Base-by-base conservation (phyloP, 2,797 vertebrate species). In the Liasis olivaceus region DNA sequence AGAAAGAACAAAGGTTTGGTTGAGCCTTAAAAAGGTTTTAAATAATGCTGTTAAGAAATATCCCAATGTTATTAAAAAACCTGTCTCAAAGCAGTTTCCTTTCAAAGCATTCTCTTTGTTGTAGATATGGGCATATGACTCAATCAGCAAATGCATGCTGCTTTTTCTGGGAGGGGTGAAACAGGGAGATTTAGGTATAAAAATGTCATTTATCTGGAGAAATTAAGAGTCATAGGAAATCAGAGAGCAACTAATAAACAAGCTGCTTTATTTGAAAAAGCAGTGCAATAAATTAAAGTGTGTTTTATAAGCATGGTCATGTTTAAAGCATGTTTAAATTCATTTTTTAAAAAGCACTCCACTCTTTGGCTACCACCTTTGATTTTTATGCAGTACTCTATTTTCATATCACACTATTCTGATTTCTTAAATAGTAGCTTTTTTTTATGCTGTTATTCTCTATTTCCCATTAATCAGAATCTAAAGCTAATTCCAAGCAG, bases 21-120 rank as follows among this genome's bases (percentile, higher is more conserved):
- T 86, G 59, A 95, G 77, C 60, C 96, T 95, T 95, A 95, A 91
- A 97, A 97, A 96, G 86, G 92, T 96, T 96, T 97, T 97, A 96
- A 97, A 97, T 97, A 96, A 97, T 96, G 96, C 95, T 96, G 86
- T 90, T 96, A 96, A 96, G 95, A 97, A 96, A 95, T 93, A 89
- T 94, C 92, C 89, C 94, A 96, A 96, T 93, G 92, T 94, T 94
- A 94, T 93, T 93, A 7, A 92, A 96, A 96, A 95, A 91, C 86
- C 84, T 94, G 87, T 95, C 90, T 95, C 90, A 85, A 72, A 92
- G 17, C 93, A 95, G 58, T 93, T 95, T 11, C 58, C 6, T 89
- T 95, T 95, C 95, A 89, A 17, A 92, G 47, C 91, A 96, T 96
- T 97, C 94, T 95, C 95, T 97, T 96, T 96, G 96, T 96, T 96